Evolutionary conservation across 2,797 vertebrate genomes (phyloP).

Genomic region (Micrastur ruficollis): DNA sequence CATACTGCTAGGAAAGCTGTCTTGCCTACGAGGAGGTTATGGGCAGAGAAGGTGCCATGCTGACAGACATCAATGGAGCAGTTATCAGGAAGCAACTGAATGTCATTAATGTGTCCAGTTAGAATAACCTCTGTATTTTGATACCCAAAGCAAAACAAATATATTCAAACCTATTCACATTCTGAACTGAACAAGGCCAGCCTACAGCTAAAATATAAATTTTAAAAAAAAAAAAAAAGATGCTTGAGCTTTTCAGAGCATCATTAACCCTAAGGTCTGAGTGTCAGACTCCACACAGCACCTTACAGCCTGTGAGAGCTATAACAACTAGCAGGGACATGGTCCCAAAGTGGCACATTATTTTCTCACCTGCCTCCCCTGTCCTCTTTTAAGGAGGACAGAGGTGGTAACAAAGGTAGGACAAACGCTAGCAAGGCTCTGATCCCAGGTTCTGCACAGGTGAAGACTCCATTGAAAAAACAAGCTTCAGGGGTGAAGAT

Average conservation of each 20-base stretch:
- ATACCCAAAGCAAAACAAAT: not conserved
- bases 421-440: not conserved
- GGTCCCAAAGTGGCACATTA: not conserved
- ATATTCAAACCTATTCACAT: not conserved
- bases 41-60: not conserved
- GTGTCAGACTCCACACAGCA: not conserved
- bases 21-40: not conserved
- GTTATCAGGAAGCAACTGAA: not conserved
- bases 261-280: not conserved
- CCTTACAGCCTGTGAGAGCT: not conserved
- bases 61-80: slow-evolving; percentile 6
- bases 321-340: fast-evolving
- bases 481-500: not conserved
- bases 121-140: not conserved
- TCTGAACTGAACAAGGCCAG: not conserved
- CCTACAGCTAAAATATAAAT: not conserved
- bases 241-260: not conserved
- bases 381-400: not conserved
- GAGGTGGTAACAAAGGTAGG: not conserved
- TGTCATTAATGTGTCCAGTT: not conserved
- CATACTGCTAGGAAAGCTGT: not conserved
- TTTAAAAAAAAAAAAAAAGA: fast-evolving
- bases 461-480: not conserved
- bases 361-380: not conserved
- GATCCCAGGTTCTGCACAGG: not conserved